Evolutionary conservation across 2,797 vertebrate genomes (phyloP), one percentile per base, ranked within the genome.

Genomic region (Phoeniculus purpureus): DNA sequence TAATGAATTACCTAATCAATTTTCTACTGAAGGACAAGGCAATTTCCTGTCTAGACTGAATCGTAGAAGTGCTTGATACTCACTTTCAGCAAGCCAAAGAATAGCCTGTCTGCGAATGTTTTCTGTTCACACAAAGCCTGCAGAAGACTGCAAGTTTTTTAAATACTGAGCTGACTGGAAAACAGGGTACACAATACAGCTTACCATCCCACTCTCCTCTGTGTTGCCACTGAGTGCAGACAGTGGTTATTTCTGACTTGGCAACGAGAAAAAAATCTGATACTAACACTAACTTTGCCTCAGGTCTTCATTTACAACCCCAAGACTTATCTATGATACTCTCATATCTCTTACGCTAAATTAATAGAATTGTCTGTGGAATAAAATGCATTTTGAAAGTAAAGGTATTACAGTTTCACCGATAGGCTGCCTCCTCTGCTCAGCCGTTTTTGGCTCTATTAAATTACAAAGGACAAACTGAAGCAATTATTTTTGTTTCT

Each of bases 11-110:
- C 52, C 59, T 67, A 85, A 96, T 96, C 94, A 94, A 95, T 95
- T 96, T 95, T 91, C 93, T 85, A 48, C 80, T 93, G 92, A 94
- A 93, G 77, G 85, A 95, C 85, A 78, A 72, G 82, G 92, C 89
- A 96, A 96, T 96, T 96, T 96, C 95, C 94, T 92, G 92, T 89
- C 91, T 94, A 92, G 82, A 88, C 85, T 83, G 58, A 61, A 67
- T 22, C 81, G 82, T 87, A 89, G 55, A 93, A 93, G 76, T 89
- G 52, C 81, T 95, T 96, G 90, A 91, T 95, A 94, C 89, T 96
- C 94, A 95, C 95, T 95, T 96, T 87, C 85, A 92, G 47, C 70
- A 71, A 94, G 92, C 22, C 43, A 82, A 96, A 75, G 47, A 91
- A 95, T 80, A 82, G 76, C 61, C 61, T 90, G 51, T 73, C 79